Base-by-base conservation (phyloP, 2,113 vertebrate genomes). In the Eublepharis macularius region DNA sequence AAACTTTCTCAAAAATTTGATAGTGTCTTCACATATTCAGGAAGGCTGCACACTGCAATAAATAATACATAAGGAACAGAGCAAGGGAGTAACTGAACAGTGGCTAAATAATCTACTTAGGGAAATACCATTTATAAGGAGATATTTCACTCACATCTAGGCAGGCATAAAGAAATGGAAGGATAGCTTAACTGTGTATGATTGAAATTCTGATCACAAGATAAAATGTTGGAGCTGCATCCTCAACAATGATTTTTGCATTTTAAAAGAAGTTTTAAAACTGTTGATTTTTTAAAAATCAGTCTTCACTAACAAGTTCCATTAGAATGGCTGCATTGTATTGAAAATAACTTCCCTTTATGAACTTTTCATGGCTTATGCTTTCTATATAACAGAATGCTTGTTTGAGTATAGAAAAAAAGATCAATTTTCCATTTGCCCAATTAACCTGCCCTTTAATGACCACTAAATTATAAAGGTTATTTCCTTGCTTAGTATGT, bases 391-490 rank as follows among this genome's bases (percentile, higher is more conserved):
- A 76, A n/a, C 39, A 47, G 2, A 45, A 32, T 65, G 2, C 45
- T 63, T 6, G 17, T 63, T 14, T 68, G 63, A 84, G n/a, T 75
- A 41, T 9, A 79, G 36, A 79, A 10, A 80, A n/a, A 34, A 65
- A 80, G 24, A 66, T 83, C 60, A 7, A 57, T 60, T 75, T 75
- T 63, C 81, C 32, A 68, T 68, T 77, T 54, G n/a, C 45, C 24
- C 45, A 65, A 66, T 26, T 76, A 60, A 51, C 43, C 68, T 84
- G 63, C 45, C 60, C 34, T 51, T 51, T 84, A 84, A 41, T 51
- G 49, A 77, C 76, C 82, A 76, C 57, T 63, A 75, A 76, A 83
- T n/a, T 57, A 83, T 76, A 76, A 66, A 83, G 72, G 72, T 76
- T 76, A 65, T n/a, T 83, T 76, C 57, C 72, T 76, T 45, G 26